Base-by-base conservation (phyloP, 1,140 invertebrate genomes). In the Ostrea edulis region DNA sequence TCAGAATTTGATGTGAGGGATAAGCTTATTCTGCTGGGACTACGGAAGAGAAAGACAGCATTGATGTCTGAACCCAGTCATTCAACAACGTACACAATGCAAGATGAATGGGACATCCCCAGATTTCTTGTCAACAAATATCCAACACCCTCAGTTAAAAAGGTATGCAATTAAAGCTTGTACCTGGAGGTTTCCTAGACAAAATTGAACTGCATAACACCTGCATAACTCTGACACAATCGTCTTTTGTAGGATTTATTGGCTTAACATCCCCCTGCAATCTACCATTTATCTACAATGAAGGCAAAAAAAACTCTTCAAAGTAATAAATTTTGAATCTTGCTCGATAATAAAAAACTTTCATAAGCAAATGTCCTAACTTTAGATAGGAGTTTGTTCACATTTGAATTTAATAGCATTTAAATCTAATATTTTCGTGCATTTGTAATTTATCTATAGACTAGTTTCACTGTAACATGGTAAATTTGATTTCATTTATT, bases 11-110 rank as follows among this genome's bases (percentile, higher is more conserved):
- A 25, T 29, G 25, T 35, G 22, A 77, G 25, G 68, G 68, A 77
- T 71, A 71, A 77, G 68, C 68, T 35, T 35, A 71, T 71, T 71
- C 65, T 71, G 65, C 65, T 22, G 12, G 22, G 68, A 25, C 68
- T 71, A 71, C 22, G 14, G 29, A 71, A 71, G 22, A 71, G 68
- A 71, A 71, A 71, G 68, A 35, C 68, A 25, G 68, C 68, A 71
- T 71, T 71, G 68, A 71, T 7, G 9, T 12, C 22, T 12, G 9
- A 35, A 9, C 68, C 14, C 9, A 8, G 25, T 22, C 68, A 71
- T 71, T 71, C 22, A 71, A 8, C 14, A 35, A 8, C 11, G 68
- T 12, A 22, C 35, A 29, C 68, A 77, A 77, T 77, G 22, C 68
- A 77, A 2, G 68, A 71, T 71, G 68, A 71, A 71, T 71, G 22